Evolutionary conservation across 2,797 vertebrate genomes (phyloP).

Genomic region (Crenichthys baileyi): DNA sequence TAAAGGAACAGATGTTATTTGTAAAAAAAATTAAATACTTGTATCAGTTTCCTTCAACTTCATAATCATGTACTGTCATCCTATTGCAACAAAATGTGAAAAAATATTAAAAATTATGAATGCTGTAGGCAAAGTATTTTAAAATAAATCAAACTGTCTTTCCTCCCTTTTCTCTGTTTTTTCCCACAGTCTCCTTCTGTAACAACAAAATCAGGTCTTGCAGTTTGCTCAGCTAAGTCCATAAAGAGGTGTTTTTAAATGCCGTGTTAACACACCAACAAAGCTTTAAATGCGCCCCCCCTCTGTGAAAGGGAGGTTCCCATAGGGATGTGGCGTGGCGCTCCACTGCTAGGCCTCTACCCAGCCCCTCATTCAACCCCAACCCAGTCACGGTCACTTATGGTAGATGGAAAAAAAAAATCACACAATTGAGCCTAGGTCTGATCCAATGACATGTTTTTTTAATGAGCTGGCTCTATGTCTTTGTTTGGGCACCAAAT

Average conservation of each 20-base stretch:
- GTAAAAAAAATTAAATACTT: neutral
- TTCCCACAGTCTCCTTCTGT: slow-evolving; percentile 52
- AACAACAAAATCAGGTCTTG: slow-evolving; percentile 55
- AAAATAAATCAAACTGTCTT: neutral
- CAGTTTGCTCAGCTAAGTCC: slow-evolving; percentile 77
- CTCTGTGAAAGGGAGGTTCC: slow-evolving; percentile 75
- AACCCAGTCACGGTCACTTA: slow-evolving; percentile 80
- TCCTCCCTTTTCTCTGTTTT: slow-evolving; percentile 15
- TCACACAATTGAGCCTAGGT: slow-evolving; percentile 74
- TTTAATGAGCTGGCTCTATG: slow-evolving; percentile 80
- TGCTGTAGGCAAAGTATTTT: neutral
- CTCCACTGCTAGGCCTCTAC: slow-evolving; percentile 71
- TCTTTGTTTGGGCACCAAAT: slow-evolving; percentile 77
- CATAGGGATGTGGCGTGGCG: slow-evolving; percentile 71
- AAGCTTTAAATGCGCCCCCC: slow-evolving; percentile 75
- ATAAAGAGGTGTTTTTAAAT: slow-evolving; percentile 79
- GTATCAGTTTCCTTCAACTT: neutral
- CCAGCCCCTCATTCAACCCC: slow-evolving; percentile 74
- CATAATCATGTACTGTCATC: neutral
- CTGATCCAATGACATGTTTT: slow-evolving; percentile 83
- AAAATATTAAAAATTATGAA: neutral
- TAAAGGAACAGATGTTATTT: neutral
- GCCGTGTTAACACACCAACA: slow-evolving; percentile 79
- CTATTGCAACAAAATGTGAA: neutral
- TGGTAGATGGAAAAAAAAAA: slow-evolving; percentile 66